These are phyloP conservation scores for Cyprinodon brontotheroides DNA, from an alignment of 2,113 vertebrate species.

Conservation along the genomic window DNA sequence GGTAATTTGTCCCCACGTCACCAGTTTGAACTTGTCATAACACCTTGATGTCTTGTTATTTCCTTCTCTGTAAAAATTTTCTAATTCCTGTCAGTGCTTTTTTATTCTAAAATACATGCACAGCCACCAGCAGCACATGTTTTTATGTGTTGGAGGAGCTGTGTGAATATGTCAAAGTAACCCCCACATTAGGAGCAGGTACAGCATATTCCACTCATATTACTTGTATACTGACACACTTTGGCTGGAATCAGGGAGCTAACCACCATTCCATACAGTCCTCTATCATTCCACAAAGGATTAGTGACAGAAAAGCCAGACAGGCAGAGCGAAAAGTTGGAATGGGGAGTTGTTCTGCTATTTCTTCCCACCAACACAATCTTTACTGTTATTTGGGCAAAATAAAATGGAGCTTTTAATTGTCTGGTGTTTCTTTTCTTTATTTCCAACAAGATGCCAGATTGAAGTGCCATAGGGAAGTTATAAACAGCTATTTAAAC, in stretches of 20 bases:
- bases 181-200: slow-evolving; percentile 57
- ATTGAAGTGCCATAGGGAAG: slow-evolving; percentile 13
- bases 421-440: slow-evolving; percentile 16
- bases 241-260: slow-evolving; percentile 80
- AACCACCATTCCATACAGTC: slow-evolving; percentile 75
- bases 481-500: slow-evolving; percentile 8
- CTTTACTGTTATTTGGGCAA: slow-evolving; percentile 33
- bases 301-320: slow-evolving; percentile 51
- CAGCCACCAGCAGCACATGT: background rate
- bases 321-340: slow-evolving; percentile 28
- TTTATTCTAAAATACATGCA: background rate
- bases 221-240: slow-evolving; percentile 83
- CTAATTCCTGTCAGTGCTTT: background rate
- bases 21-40: background rate
- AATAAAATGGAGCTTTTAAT: slow-evolving; percentile 49
- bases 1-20: background rate
- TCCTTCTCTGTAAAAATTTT: background rate
- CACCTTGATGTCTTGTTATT: slow-evolving; percentile 15
- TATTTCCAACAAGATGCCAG: slow-evolving; percentile 37
- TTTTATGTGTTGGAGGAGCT: background rate
- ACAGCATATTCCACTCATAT: slow-evolving; percentile 84
- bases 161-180: slow-evolving; percentile 52
- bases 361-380: slow-evolving; percentile 30
- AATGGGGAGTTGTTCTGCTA: slow-evolving; percentile 38
- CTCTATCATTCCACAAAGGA: slow-evolving; percentile 68